Evolutionary conservation across 2,797 vertebrate genomes (phyloP).

Genomic region (Sarcoramphus papa): DNA sequence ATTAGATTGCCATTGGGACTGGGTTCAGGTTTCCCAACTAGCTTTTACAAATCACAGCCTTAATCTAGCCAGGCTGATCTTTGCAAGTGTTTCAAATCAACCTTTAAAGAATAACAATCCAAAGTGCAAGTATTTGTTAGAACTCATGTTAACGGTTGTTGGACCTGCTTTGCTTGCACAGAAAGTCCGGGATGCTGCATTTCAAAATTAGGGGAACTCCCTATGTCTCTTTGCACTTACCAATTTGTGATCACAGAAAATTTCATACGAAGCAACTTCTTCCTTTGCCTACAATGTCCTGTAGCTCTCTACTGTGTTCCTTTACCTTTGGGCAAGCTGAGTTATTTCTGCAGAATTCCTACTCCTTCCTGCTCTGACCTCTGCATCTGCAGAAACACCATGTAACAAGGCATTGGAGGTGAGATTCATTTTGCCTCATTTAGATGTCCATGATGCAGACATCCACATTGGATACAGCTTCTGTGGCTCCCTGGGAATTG

Average conservation of each 20-base stretch:
- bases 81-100: neutral
- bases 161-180: neutral
- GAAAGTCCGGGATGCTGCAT: neutral
- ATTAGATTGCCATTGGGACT: neutral
- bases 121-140: neutral
- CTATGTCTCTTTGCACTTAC: neutral
- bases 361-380: neutral
- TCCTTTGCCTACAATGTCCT: neutral
- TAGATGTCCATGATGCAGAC: neutral
- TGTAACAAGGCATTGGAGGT: accelerated
- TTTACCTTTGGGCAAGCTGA: neutral
- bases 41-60: neutral
- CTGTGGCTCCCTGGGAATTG: neutral
- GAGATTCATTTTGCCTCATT: neutral
- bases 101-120: neutral
- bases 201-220: neutral
- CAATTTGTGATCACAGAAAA: neutral
- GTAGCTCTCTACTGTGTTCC: neutral
- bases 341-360: neutral
- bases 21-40: neutral
- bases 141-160: accelerated
- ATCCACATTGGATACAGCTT: neutral
- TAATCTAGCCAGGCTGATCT: neutral
- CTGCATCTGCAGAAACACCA: neutral
- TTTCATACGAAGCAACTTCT: neutral